Base-by-base conservation (phyloP, 2,888 invertebrate species). In the Imbricaverruca yamaguchii region DNA sequence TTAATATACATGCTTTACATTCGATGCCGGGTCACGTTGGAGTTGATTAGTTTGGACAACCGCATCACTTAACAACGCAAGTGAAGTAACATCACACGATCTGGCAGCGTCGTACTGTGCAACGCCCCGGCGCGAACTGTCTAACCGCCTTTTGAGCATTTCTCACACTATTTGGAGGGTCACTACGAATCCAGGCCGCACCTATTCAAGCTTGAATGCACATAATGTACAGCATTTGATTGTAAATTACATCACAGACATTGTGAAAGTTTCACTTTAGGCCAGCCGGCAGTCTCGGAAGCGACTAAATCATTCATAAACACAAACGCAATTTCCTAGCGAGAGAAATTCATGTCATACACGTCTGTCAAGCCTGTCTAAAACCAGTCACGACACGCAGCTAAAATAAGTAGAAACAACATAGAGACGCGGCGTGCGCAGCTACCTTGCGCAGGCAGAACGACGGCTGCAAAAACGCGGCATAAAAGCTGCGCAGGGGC, bases 201-300 rank as follows among this genome's bases (percentile, higher is more conserved):
- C 74, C 74, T 74, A 53, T 11, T 59, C 59, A 74, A 55, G 55
- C 74, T 18, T 15, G 55, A 55, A 74, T 74, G 53, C 74, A 74
- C 74, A 74, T 9, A 74, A 74, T 74, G 74, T 74, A 55, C 74
- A 74, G 74, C 74, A 74, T 74, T 74, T 74, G 74, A 74, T 74
- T 74, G 74, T 74, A 74, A 74, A 55, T 74, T 74, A 74, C 74
- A 74, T 74, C 74, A 74, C 74, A 74, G 74, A 74, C 74, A 74
- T 55, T 13, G 74, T 74, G 74, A 74, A 74, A 74, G 74, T 74
- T 23, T 9, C 74, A 74, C 53, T 74, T 18, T 11, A 23, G 74
- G 69, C 15, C 69, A 15, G 69, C 7, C 69, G 69, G 39, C 39
- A 39, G 39, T 39, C 39, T 39, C 13, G 39, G 39, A 69, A 69